Conservation (phyloP, 2,113 vertebrate species). For the Salvator merianae region DNA sequence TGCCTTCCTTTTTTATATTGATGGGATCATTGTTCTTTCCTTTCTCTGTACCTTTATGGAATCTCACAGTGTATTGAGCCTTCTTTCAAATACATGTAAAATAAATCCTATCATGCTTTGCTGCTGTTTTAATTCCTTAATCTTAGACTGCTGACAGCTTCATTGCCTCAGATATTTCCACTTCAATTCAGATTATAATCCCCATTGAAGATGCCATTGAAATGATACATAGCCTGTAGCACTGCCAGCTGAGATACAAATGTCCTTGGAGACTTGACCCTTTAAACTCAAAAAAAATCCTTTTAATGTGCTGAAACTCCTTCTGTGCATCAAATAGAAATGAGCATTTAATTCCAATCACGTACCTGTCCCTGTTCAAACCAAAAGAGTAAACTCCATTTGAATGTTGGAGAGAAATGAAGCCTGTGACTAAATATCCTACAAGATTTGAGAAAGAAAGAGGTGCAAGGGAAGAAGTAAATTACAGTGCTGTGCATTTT, state of each 20-base stretch:
- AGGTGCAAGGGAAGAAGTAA: neutral
- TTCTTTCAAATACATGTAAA: slow-evolving; percentile 56
- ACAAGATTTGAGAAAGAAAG: slow-evolving; percentile 14
- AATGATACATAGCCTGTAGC: slow-evolving; percentile 65
- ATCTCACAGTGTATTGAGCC: slow-evolving; percentile 40
- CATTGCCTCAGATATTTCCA: slow-evolving; percentile 74
- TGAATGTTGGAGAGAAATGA: slow-evolving; percentile 49
- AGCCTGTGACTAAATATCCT: slow-evolving; percentile 53
- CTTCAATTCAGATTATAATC: slow-evolving; percentile 78
- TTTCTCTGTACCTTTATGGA: slow-evolving; percentile 52
- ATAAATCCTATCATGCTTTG: slow-evolving; percentile 68
- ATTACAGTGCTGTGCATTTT: slow-evolving; percentile 15
- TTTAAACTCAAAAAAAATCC: slow-evolving; percentile 55
- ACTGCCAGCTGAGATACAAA: slow-evolving; percentile 58
- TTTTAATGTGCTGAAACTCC: slow-evolving; percentile 43
- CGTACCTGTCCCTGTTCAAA: slow-evolving; percentile 54
- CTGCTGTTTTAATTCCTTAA: slow-evolving; percentile 77
- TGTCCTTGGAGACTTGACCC: slow-evolving; percentile 74
- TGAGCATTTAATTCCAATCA: slow-evolving; percentile 66
- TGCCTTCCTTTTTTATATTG: slow-evolving; percentile 50
- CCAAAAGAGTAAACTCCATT: slow-evolving; percentile 51
- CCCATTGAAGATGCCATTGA: slow-evolving; percentile 70
- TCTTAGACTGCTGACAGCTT: slow-evolving; percentile 75
- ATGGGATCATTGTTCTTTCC: slow-evolving; percentile 63
- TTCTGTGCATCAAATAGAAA: slow-evolving; percentile 44